These are phyloP conservation scores for Ivindomyrus marchei DNA, from an alignment of 2,113 vertebrate genomes.

Conservation along the genomic window DNA sequence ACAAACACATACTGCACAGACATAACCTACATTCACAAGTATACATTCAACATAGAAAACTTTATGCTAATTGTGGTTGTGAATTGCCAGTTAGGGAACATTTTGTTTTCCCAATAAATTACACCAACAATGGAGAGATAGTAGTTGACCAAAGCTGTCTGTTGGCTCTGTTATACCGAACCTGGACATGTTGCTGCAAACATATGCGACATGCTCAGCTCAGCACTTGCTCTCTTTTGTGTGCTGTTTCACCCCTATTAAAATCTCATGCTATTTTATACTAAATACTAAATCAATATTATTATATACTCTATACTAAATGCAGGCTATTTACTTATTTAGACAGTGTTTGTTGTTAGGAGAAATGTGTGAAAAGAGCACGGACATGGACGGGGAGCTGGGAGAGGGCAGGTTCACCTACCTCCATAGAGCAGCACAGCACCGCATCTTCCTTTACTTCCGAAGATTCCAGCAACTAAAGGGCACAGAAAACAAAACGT, in stretches of 20 bases:
- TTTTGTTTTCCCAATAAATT: not conserved
- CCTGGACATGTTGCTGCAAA: not conserved
- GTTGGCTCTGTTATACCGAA: not conserved
- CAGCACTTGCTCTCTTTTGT: not conserved
- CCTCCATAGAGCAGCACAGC: conserved; percentile 97
- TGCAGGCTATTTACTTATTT: not conserved
- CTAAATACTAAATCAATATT: not conserved
- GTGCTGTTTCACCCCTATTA: not conserved
- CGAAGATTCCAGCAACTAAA: conserved; percentile 85
- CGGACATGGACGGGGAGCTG: no score
- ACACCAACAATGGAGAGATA: not conserved
- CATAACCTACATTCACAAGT: not conserved
- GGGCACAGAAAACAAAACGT: conserved; percentile 34
- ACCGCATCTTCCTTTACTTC: conserved; percentile 95
- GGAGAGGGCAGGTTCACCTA: conserved; percentile 46
- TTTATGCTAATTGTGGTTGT: not conserved
- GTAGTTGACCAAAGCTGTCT: not conserved
- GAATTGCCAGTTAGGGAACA: not conserved
- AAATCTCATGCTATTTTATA: conserved; percentile 4
- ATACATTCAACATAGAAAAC: not conserved
- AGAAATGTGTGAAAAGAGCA: not conserved
- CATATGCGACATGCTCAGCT: not conserved
- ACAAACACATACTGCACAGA: not conserved
- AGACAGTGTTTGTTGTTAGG: not conserved
- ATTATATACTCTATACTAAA: not conserved